These are phyloP conservation scores for mouse (Mus musculus) DNA, from an alignment of 2,113 vertebrate species.

Conservation along the genomic window DNA sequence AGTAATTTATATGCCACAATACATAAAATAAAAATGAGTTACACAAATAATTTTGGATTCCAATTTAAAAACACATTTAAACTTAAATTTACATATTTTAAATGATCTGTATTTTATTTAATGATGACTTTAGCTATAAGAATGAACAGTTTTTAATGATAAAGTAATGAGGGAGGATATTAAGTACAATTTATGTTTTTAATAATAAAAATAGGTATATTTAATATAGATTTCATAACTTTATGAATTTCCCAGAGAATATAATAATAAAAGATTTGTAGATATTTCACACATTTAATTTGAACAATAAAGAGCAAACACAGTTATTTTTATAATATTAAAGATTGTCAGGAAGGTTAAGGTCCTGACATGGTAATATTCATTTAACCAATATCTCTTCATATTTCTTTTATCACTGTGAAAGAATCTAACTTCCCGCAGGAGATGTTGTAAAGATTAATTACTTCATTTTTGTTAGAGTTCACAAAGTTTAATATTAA, in stretches of 20 bases:
- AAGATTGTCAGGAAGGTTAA: slow-evolving; percentile 58
- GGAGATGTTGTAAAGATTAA: slow-evolving; percentile 73
- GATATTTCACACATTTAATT: slow-evolving; percentile 3
- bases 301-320: neutral
- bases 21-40: slow-evolving; percentile 71
- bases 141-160: slow-evolving; percentile 54
- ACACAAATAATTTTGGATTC: slow-evolving; percentile 62
- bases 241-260: neutral
- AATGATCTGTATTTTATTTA: slow-evolving; percentile 63
- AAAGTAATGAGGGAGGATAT: neutral
- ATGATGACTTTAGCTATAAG: slow-evolving; percentile 33
- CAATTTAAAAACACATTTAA: slow-evolving; percentile 68
- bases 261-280: neutral
- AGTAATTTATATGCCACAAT: neutral
- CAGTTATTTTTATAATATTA: slow-evolving; percentile 34
- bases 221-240: neutral
- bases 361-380: slow-evolving; percentile 49
- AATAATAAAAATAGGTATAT: neutral
- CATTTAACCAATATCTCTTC: slow-evolving; percentile 55
- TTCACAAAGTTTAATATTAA: slow-evolving; percentile 77
- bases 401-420: slow-evolving; percentile 64
- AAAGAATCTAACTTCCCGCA: slow-evolving; percentile 66
- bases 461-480: slow-evolving; percentile 69
- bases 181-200: neutral
- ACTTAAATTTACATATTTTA: slow-evolving; percentile 21